Percentiles rank a stretch among this genome's conserved stretches.
Conservation (phyloP, 2,797 vertebrate genomes). For the Pterois miles region DNA sequence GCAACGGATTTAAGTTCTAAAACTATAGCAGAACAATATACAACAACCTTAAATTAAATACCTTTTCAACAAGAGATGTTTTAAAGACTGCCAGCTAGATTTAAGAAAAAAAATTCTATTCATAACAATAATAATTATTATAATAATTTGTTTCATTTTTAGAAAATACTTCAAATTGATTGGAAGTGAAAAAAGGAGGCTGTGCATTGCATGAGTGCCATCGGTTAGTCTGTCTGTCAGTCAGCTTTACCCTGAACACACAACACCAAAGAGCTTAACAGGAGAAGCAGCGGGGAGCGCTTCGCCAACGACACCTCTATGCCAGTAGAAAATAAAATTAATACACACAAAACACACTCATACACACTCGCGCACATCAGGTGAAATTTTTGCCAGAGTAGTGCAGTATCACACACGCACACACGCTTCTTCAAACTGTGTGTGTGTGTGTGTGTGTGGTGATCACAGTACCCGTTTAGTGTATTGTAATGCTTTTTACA, state of each 20-base stretch:
- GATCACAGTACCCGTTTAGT: conserved; percentile 87
- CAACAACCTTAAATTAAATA: conserved; percentile 85
- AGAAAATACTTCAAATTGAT: conserved; percentile 84
- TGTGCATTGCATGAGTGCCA: conserved; percentile 89
- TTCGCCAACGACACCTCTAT: conserved; percentile 71
- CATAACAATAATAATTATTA: conserved; percentile 71
- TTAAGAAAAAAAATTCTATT: conserved; percentile 72
- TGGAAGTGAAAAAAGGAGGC: conserved; percentile 86
- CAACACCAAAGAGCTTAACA: conserved; percentile 78
- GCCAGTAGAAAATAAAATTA: conserved; percentile 74
- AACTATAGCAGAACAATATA: conserved; percentile 83
- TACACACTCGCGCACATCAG: conserved; percentile 67
- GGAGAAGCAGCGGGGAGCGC: conserved; percentile 77
- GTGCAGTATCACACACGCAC: conserved; percentile 68
- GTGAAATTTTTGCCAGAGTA: conserved; percentile 80
- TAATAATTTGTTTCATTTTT: conserved; percentile 76
- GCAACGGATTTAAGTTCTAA: conserved; percentile 77
- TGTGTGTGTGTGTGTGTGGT: conserved; percentile 37
- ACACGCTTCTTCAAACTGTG: conserved; percentile 46
- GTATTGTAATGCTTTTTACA: conserved; percentile 75
- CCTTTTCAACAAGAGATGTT: conserved; percentile 79
- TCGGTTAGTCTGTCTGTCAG: conserved; percentile 82
- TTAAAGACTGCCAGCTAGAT: conserved; percentile 83
- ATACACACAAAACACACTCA: conserved; percentile 69
- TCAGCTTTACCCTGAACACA: conserved; percentile 81